phyloP scores from a whole-genome alignment of 2,888 invertebrate species.

The Eupithecia exiguata region DNA sequence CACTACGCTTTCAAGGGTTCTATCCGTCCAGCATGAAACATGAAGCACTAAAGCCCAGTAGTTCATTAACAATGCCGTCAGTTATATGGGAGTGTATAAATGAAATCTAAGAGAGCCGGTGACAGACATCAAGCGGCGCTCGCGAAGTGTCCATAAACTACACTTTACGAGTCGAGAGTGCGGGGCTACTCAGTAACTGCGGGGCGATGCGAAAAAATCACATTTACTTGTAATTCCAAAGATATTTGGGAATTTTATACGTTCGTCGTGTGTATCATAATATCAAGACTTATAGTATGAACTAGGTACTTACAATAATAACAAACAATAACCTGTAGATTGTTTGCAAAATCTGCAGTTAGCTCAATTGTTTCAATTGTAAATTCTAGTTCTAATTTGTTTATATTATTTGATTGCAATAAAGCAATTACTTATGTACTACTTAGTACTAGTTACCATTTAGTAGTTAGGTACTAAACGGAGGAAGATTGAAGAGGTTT shows the following conservation, averaged over 20 bases:
- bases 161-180: conserved; percentile 42
- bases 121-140: conserved; percentile 40
- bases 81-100: conserved; percentile 31
- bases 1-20: conserved; percentile 6
- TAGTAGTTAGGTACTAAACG: no score
- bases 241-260: background rate
- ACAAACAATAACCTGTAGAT: no score
- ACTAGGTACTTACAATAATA: no score
- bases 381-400: no score
- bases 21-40: conserved; percentile 4
- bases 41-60: conserved; percentile 17
- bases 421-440: no score
- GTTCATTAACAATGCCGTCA: conserved; percentile 36
- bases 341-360: no score
- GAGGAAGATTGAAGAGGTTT: no score
- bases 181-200: conserved; percentile 34
- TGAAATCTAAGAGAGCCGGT: conserved; percentile 39
- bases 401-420: no score
- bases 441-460: no score
- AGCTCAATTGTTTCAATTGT: no score
- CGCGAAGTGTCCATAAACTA: conserved; percentile 40
- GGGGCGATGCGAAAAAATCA: background rate
- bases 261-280: background rate
- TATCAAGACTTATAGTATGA: no score
- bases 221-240: background rate